Evolutionary conservation across 1,140 invertebrate species (phyloP), one percentile per base, ranked within the genome.

Genomic region (Uloborus diversus): DNA sequence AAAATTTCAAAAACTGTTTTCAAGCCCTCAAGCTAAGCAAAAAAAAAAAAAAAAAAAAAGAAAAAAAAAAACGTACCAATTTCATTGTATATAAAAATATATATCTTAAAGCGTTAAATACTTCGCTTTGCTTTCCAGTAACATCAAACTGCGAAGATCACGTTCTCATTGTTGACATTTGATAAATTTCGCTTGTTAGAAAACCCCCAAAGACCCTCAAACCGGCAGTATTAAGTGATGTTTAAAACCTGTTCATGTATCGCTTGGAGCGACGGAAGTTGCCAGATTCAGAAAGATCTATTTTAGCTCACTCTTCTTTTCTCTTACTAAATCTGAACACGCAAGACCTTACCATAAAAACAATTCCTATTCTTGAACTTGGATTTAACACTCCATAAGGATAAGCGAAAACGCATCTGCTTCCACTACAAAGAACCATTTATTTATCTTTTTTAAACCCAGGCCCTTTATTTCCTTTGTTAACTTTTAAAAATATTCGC

Each of bases 201-300:
- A 56, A 53, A 20, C 20, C 66, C 66, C 53, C 1, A 1, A n/a
- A n/a, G 17, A 11, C 17, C 28, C 20, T 11, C 4, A 20, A 64
- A 13, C 32, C 61, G 42, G 64, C 37, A 42, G 51, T 42, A 66
- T 30, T 20, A 30, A 64, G 23, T 25, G 20, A 37, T 37, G 11
- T 37, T 47, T 20, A 9, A 69, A 56, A 33, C 68, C 51, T 42
- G 68, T 59, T 35, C 59, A 33, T 51, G 59, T 33, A 4, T 51
- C 42, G 70, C 70, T 56, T 4, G 27, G 2, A 32, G 70, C 70
- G 32, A 35, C 70, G 70, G 70, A 75, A 75, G 70, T 75, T 61
- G 70, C 70, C 70, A 75, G 59, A 30, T 75, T 35, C 37, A 11
- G 17, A 49, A 30, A 61, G 27, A 35, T 61, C 37, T 25, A 42